Evolutionary conservation across 2,797 vertebrate genomes (phyloP).

Genomic region (Falco novaeseelandiae): DNA sequence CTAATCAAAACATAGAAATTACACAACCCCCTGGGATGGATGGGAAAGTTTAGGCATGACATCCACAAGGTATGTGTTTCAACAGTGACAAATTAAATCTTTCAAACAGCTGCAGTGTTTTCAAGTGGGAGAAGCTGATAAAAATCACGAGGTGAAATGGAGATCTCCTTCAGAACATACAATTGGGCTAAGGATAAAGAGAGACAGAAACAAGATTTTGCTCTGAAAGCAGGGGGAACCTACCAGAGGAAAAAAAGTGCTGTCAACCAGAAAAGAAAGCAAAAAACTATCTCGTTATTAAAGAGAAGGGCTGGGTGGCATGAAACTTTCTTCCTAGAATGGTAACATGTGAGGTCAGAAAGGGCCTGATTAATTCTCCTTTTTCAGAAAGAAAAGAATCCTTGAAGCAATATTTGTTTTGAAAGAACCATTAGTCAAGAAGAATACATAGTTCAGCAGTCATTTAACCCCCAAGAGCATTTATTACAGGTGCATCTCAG

Average conservation of each 20-base stretch:
- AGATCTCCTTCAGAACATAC: background rate
- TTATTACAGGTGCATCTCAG: background rate
- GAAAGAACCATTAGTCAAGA: background rate
- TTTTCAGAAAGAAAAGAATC: background rate
- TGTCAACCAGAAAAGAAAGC: background rate
- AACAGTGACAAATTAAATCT: conserved; percentile 14
- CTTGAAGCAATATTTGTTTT: background rate
- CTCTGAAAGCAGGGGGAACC: background rate
- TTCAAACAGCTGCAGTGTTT: background rate
- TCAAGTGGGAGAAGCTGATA: background rate
- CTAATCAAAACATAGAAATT: background rate
- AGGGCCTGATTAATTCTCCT: background rate
- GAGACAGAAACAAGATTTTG: background rate
- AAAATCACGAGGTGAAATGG: background rate
- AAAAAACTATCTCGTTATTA: background rate
- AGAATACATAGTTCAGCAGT: background rate
- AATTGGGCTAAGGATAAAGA: background rate
- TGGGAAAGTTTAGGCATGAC: background rate
- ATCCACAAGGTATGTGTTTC: background rate
- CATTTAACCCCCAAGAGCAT: background rate
- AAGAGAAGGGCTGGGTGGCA: background rate
- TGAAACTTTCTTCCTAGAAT: background rate
- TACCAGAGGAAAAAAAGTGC: background rate
- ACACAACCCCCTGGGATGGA: background rate
- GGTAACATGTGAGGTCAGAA: background rate